phyloP scores from a whole-genome alignment of 2,797 vertebrate genomes.

The Esox lucius region DNA sequence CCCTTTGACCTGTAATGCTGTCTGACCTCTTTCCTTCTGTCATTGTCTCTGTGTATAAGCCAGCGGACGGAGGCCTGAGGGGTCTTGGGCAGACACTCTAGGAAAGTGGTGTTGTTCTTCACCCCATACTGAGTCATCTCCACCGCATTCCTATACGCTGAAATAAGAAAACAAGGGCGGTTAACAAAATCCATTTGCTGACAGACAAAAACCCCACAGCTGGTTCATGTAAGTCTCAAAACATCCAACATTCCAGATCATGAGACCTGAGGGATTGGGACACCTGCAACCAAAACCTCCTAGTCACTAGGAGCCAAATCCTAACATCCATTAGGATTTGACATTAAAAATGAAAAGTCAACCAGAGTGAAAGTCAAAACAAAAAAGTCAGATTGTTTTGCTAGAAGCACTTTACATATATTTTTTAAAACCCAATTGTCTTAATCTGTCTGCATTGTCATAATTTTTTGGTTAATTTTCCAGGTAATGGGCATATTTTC shows the following conservation, averaged over 20 bases:
- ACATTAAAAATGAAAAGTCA: too few relatives aligned
- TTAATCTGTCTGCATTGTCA: constrained; percentile 17
- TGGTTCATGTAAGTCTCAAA: neutral
- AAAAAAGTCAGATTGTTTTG: constrained; percentile 4
- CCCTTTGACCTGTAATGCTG: neutral
- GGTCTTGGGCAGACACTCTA: constrained; percentile 93
- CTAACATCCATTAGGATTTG: constrained; percentile 1
- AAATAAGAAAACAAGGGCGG: constrained; percentile 22
- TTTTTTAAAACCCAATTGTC: neutral
- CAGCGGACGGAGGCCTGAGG: constrained; percentile 94
- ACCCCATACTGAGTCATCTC: constrained; percentile 95
- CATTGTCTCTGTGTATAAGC: constrained; percentile 94
- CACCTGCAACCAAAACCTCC: constrained; percentile 35
- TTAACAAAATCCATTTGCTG: constrained; percentile 32
- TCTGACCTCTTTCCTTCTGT: constrained; percentile 96
- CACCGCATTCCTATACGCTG: constrained; percentile 93
- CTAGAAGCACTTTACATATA: neutral
- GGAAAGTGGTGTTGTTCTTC: constrained; percentile 96
- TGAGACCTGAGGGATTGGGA: constrained; percentile 41
- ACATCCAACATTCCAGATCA: constrained; percentile 33
- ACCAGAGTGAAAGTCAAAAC: too few relatives aligned
- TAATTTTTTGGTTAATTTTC: constrained; percentile 31
- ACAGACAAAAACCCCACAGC: constrained; percentile 41
- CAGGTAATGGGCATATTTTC: constrained; percentile 44
- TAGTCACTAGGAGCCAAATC: neutral